Conservation (phyloP, 2,113 vertebrate species). For the Heterotis niloticus region DNA sequence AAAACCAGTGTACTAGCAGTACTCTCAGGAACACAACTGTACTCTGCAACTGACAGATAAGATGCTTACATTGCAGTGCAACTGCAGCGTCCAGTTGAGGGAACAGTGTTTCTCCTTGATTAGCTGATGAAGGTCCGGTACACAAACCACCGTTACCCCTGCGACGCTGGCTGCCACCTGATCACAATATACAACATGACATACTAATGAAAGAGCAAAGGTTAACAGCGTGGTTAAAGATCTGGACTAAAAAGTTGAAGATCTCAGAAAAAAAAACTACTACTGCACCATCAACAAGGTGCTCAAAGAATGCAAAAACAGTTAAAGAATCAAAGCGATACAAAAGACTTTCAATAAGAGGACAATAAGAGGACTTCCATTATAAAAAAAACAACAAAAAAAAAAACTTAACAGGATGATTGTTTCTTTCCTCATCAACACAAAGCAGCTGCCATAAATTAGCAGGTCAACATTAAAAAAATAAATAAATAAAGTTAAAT, state of each 20-base stretch:
- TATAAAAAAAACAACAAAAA: too few relatives aligned
- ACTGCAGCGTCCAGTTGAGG: constrained; percentile 25
- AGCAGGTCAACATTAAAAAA: too few relatives aligned
- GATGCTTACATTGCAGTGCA: constrained; percentile 29
- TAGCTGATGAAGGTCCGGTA: constrained; percentile 20
- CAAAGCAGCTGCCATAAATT: too few relatives aligned
- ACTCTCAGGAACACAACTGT: background rate
- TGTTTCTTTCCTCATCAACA: too few relatives aligned
- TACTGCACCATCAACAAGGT: too few relatives aligned
- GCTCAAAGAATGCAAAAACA: too few relatives aligned
- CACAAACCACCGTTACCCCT: constrained; percentile 27
- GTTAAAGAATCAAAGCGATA: too few relatives aligned
- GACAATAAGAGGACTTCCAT: too few relatives aligned
- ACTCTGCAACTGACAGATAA: background rate
- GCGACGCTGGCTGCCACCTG: constrained; percentile 7
- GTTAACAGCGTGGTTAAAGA: background rate
- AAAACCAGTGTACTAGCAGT: background rate
- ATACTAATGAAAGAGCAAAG: background rate
- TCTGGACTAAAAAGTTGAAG: background rate
- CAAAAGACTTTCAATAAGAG: too few relatives aligned
- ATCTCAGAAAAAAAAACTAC: too few relatives aligned
- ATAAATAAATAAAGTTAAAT: too few relatives aligned
- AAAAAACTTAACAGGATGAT: too few relatives aligned
- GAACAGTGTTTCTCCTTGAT: constrained; percentile 1
- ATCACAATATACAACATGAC: background rate